These are phyloP conservation scores for Heliconius sara DNA, from an alignment of 2,888 invertebrate species.

Conservation along the genomic window DNA sequence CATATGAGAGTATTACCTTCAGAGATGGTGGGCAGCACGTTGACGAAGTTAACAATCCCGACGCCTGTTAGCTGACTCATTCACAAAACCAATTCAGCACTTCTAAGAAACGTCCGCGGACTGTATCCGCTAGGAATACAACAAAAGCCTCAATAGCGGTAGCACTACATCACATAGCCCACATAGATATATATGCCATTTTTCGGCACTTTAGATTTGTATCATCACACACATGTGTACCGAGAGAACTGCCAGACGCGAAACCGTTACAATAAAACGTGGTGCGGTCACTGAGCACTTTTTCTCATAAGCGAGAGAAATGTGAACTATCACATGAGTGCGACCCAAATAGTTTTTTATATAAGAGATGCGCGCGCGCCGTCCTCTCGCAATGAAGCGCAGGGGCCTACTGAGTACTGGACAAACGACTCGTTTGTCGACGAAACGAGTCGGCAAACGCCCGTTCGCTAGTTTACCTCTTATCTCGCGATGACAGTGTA, in stretches of 20 bases:
- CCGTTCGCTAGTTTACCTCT: slow-evolving; percentile 80
- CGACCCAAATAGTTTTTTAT: slow-evolving; percentile 63
- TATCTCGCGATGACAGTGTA: slow-evolving; percentile 73
- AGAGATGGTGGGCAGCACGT: slow-evolving; percentile 81
- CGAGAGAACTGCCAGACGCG: slow-evolving; percentile 44
- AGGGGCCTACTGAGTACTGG: slow-evolving; percentile 67
- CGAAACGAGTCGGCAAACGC: slow-evolving; percentile 59
- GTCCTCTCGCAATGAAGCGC: slow-evolving; percentile 69
- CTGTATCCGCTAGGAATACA: slow-evolving; percentile 54
- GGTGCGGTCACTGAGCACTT: slow-evolving; percentile 65
- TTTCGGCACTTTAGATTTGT: slow-evolving; percentile 64
- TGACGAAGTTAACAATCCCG: slow-evolving; percentile 81
- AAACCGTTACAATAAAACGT: slow-evolving; percentile 58
- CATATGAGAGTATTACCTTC: slow-evolving; percentile 67
- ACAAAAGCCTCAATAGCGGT: slow-evolving; percentile 50
- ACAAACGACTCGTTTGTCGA: slow-evolving; percentile 40
- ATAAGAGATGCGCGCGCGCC: slow-evolving; percentile 68
- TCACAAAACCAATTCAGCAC: slow-evolving; percentile 74
- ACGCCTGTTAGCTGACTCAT: slow-evolving; percentile 83
- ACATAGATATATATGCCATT: slow-evolving; percentile 70
- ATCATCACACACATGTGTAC: slow-evolving; percentile 55
- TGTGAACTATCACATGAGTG: slow-evolving; percentile 71
- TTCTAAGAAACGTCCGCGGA: slow-evolving; percentile 67
- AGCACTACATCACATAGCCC: slow-evolving; percentile 70
- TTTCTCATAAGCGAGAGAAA: slow-evolving; percentile 69